These are phyloP conservation scores for Aphaenogaster ashmeadi DNA, from an alignment of 1,140 invertebrate species.

Conservation along the genomic window DNA sequence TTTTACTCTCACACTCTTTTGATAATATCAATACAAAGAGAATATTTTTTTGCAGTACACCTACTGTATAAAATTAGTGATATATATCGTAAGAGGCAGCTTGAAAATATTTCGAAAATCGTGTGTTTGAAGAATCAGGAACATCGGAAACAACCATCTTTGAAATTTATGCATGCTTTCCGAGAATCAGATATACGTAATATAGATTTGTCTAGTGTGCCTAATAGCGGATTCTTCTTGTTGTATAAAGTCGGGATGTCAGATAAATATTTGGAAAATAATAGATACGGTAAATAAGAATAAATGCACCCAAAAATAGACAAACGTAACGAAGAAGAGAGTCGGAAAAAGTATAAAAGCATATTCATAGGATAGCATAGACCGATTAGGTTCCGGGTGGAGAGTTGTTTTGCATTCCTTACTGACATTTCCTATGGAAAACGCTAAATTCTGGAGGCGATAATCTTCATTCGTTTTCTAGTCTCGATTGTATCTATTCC, in stretches of 20 bases:
- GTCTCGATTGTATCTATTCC: slow-evolving; percentile 12
- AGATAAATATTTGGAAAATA: slow-evolving; percentile 74
- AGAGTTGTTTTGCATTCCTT: slow-evolving; percentile 75
- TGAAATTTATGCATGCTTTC: slow-evolving; percentile 37
- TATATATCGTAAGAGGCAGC: slow-evolving; percentile 55
- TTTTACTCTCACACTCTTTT: slow-evolving; percentile 17
- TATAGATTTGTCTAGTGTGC: slow-evolving; percentile 47
- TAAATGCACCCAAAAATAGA: slow-evolving; percentile 69
- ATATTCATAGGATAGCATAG: slow-evolving; percentile 66
- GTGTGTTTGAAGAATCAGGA: slow-evolving; percentile 30
- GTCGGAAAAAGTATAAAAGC: slow-evolving; percentile 70
- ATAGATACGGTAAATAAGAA: slow-evolving; percentile 69
- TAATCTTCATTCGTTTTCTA: slow-evolving; percentile 59
- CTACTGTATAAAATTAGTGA: neutral
- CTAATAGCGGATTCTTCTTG: slow-evolving; percentile 59
- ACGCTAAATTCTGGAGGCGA: slow-evolving; percentile 31
- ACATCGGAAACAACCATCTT: slow-evolving; percentile 8
- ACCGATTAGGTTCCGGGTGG: slow-evolving; percentile 78
- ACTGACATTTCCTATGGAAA: slow-evolving; percentile 41
- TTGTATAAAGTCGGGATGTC: slow-evolving; percentile 74
- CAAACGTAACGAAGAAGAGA: slow-evolving; percentile 65
- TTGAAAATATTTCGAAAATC: slow-evolving; percentile 28
- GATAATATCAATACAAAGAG: slow-evolving; percentile 8
- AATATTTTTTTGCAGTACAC: slow-evolving; percentile 1
- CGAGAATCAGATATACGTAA: slow-evolving; percentile 10